Evolutionary conservation across 1,140 invertebrate genomes (phyloP).

Genomic region (Apolygus lucorum): DNA sequence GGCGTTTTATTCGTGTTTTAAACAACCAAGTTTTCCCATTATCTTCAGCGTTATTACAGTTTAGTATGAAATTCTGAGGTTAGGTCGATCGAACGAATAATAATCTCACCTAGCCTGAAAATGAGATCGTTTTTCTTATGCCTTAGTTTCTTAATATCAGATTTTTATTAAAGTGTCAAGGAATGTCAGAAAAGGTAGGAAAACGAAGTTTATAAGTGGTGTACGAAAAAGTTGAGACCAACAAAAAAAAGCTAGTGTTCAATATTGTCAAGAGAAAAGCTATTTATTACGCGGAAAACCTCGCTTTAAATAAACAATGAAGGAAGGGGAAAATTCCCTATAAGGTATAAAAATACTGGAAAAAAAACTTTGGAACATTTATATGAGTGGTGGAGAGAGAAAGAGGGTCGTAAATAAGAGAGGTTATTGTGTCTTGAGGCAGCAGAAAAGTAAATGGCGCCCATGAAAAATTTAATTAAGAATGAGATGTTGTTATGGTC

Average conservation of each 20-base stretch:
- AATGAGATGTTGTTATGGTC: conserved; percentile 8
- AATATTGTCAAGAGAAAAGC: neutral
- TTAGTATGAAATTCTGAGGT: too few species aligned
- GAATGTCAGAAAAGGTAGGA: neutral
- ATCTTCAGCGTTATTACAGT: too few species aligned
- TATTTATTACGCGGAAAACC: neutral
- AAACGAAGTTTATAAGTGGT: too few species aligned
- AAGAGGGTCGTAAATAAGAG: conserved; percentile 9
- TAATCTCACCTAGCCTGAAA: too few species aligned
- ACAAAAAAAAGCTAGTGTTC: neutral
- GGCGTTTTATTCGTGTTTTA: too few species aligned
- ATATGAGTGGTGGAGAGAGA: neutral
- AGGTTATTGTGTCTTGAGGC: conserved; percentile 5
- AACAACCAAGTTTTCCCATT: too few species aligned
- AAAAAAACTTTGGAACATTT: neutral
- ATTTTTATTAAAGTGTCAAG: conserved; percentile 7
- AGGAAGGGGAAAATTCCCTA: neutral
- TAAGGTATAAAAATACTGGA: neutral
- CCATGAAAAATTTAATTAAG: conserved; percentile 17
- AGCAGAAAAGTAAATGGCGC: neutral
- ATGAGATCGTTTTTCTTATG: too few species aligned
- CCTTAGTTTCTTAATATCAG: conserved; percentile 2
- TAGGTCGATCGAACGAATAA: too few species aligned
- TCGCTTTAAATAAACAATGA: neutral
- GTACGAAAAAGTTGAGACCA: neutral